Conservation (phyloP, 2,888 invertebrate species). For the Hesperia comma region DNA sequence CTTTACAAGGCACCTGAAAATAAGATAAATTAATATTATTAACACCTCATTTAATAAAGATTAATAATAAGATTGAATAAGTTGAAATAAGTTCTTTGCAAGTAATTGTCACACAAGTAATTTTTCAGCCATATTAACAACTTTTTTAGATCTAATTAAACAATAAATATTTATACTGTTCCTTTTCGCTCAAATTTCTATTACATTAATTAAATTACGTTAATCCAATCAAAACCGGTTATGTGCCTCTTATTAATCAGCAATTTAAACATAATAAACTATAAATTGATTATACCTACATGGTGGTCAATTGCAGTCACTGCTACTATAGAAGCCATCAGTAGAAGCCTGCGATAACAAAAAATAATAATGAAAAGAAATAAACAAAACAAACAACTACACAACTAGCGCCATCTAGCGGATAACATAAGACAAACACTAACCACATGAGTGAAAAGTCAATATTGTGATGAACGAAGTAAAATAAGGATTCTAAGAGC, state of each 20-base stretch:
- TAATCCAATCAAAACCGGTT: no score
- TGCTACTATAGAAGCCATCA: conserved; percentile 48
- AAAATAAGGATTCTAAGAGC: neutral
- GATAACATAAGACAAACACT: conserved; percentile 1
- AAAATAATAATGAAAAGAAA: conserved; percentile 47
- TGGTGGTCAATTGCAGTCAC: conserved; percentile 42
- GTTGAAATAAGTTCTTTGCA: no score
- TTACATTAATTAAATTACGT: no score
- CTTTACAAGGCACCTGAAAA: conserved; percentile 47
- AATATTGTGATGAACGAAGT: neutral
- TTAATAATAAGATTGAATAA: neutral
- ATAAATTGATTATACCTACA: conserved; percentile 48
- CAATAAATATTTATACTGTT: no score
- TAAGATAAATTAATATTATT: conserved; percentile 20
- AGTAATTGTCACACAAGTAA: no score
- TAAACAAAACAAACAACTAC: conserved; percentile 24
- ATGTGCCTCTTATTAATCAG: no score
- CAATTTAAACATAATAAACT: neutral
- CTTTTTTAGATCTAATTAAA: no score
- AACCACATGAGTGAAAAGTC: neutral
- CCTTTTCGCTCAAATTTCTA: no score
- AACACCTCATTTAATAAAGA: neutral
- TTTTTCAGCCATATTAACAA: no score
- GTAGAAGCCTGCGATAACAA: conserved; percentile 67
- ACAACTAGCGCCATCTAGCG: conserved; percentile 18